Base-by-base conservation (phyloP, 2,888 invertebrate species). In the Orthonevra nobilis region DNA sequence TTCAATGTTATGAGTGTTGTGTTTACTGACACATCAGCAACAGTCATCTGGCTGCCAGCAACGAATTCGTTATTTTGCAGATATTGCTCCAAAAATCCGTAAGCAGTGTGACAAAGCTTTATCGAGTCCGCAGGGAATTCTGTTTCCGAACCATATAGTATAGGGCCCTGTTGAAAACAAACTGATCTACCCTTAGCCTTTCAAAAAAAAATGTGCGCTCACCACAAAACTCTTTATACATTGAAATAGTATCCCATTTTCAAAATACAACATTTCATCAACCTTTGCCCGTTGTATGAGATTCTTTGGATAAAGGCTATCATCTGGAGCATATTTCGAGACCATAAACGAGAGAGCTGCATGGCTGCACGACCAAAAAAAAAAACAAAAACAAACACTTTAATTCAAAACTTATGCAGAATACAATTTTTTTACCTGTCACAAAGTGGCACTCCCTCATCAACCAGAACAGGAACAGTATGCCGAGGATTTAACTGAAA, bases 261-360 rank as follows among this genome's bases (percentile, higher is more conserved):
- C 89, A 82, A 90, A 91, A 83, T 90, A 88, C 14, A 91, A 83
- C 54, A 89, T 84, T 77, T 90, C 90, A 83, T 91, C 88, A n/a
- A 92, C 84, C 2, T 86, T 72, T 0, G 90, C 90, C 54, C 91
- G 85, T 70, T 85, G 84, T 42, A 89, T 75, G 0, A 88, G 83
- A 82, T 91, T 90, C 75, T 89, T 89, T 0, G 92, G 91, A 83
- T 91, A 92, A 9, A 92, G 84, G 2, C 86, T 81, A 68, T 90
- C 89, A 75, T 89, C 85, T 70, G 89, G 87, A 0, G 87, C 90
- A 82, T 91, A 91, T 82, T 90, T 90, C 30, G 86, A 86, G 0
- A 87, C 87, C 64, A 91, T 84, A 83, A 90, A 90, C 10, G 85
- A 81, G 5, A 86, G 82, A 30, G 90, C 90, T 1, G 89, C 89